phyloP scores from a whole-genome alignment of 2,113 vertebrate species.

The Brachypodius melanocephalos region DNA sequence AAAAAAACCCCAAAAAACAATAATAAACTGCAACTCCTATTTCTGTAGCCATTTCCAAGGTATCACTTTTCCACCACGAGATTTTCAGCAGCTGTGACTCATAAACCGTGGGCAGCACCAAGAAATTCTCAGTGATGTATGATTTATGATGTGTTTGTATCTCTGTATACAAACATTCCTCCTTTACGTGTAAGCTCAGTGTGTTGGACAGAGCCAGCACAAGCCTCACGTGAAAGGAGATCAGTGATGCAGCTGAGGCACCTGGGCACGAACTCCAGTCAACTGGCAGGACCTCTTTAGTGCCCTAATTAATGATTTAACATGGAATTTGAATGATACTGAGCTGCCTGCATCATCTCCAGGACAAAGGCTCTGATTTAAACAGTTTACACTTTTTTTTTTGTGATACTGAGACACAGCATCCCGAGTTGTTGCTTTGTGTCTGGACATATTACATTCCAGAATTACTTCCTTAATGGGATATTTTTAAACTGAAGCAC shows the following conservation, averaged over 20 bases:
- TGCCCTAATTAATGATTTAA: not conserved
- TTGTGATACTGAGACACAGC: not conserved
- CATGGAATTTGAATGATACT: not conserved
- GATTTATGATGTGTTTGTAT: constrained; percentile 8
- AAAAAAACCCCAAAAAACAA: too few relatives aligned
- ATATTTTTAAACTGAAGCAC: not conserved
- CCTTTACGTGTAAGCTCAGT: not conserved
- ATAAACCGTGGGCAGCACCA: not conserved
- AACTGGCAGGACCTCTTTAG: not conserved
- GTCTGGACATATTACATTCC: not conserved
- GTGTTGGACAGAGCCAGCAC: not conserved
- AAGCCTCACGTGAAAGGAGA: not conserved
- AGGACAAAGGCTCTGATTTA: not conserved
- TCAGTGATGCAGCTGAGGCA: not conserved
- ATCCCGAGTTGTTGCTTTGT: not conserved
- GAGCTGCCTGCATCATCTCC: not conserved
- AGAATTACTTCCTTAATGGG: not conserved
- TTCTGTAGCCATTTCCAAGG: not conserved
- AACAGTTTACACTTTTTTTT: not conserved
- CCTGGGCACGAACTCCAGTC: not conserved
- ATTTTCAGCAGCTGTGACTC: not conserved
- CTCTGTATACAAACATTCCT: not conserved
- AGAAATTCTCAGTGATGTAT: not conserved
- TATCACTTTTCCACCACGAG: not conserved
- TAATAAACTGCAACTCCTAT: not conserved